Evolutionary conservation across 2,113 vertebrate genomes (phyloP).

Genomic region (Proterorhinus semilunaris): DNA sequence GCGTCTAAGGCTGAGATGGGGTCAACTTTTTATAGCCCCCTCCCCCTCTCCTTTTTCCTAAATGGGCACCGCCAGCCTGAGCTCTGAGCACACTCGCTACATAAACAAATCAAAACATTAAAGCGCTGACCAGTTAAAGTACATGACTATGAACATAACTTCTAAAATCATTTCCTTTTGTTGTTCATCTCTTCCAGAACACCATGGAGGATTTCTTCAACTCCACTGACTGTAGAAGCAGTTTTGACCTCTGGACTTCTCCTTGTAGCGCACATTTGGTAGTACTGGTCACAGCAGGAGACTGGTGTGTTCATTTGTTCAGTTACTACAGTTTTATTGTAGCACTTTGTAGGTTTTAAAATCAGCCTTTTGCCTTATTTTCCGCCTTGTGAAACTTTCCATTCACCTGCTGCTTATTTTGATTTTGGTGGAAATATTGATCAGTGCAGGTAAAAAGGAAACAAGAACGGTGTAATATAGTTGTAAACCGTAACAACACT

Average conservation of each 20-base stretch:
- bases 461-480: constrained; percentile 23
- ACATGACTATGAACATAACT: background rate
- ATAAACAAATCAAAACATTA: constrained; percentile 54
- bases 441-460: constrained; percentile 68
- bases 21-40: constrained; percentile 80
- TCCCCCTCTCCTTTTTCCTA: constrained; percentile 57
- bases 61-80: constrained; percentile 42
- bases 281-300: constrained; percentile 23
- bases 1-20: constrained; percentile 65
- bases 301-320: constrained; percentile 29
- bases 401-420: constrained; percentile 49
- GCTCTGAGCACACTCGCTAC: constrained; percentile 30
- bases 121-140: background rate
- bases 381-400: constrained; percentile 57
- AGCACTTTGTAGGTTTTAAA: constrained; percentile 57
- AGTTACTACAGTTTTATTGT: constrained; percentile 33
- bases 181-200: constrained; percentile 43
- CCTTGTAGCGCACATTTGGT: constrained; percentile 24
- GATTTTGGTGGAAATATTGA: constrained; percentile 34
- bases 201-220: constrained; percentile 33
- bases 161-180: constrained; percentile 24
- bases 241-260: constrained; percentile 22
- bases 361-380: constrained; percentile 33
- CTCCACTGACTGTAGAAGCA: constrained; percentile 38
- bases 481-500: background rate